A percentile compares a stretch with the other conserved stretches of the same genome.
Conservation (phyloP, 2,888 invertebrate species). For the Microchrysa polita region DNA sequence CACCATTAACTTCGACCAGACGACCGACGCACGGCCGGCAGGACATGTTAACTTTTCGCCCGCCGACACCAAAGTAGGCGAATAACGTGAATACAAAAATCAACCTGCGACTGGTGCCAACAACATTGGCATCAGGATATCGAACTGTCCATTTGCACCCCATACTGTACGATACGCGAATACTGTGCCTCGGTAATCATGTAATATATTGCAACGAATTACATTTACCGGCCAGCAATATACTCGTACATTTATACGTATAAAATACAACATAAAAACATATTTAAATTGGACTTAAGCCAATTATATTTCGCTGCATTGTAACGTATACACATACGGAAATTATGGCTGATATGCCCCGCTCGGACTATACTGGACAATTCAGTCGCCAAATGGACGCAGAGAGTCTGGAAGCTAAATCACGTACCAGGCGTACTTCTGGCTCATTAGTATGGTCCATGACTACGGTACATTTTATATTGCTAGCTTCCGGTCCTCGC, state of each 20-base stretch:
- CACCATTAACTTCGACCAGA: constrained; percentile 10
- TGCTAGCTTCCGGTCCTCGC: not conserved
- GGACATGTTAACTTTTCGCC: not conserved
- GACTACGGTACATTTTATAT: constrained; percentile 10
- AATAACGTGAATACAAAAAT: no score
- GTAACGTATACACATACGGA: constrained; percentile 6
- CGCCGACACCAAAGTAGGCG: no score
- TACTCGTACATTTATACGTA: no score
- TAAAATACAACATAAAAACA: constrained; percentile 2
- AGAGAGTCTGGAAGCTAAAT: not conserved
- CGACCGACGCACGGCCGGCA: no score
- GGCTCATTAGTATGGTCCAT: constrained; percentile 36
- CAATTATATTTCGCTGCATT: constrained; percentile 41
- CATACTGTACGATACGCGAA: not conserved
- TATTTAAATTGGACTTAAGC: constrained; percentile 32
- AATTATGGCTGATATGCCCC: constrained; percentile 26
- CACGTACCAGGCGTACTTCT: constrained; percentile 20
- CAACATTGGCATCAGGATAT: no score
- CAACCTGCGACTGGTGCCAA: no score
- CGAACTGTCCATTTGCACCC: not conserved
- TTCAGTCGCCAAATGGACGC: not conserved
- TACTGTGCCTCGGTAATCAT: constrained; percentile 14
- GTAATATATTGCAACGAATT: constrained; percentile 22
- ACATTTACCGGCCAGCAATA: not conserved
- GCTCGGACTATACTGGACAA: no score